Base-by-base conservation (phyloP, 2,113 vertebrate species). In the Pimephales promelas region DNA sequence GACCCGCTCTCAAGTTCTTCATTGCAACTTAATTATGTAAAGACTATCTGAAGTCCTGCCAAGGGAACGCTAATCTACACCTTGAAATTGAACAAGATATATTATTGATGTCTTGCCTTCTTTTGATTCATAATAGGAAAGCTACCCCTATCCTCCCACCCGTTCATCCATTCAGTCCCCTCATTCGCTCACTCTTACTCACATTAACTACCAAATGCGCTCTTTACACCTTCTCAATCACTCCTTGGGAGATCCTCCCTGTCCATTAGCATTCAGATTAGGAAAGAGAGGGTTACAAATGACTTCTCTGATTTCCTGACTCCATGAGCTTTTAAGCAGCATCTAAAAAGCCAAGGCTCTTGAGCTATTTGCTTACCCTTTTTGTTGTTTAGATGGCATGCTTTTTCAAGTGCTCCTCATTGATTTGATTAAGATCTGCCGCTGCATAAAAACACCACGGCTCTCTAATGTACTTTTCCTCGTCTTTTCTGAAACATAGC, bases 71-170 rank as follows among this genome's bases (percentile, higher is more conserved):
- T 90, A 90, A 93, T 93, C 87, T 88, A 82, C 83, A 89, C 85
- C 89, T 86, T 85, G 86, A 78, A 88, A 89, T 83, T 31, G 28
- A 84, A 74, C 88, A 61, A 91, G 88, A 74, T 86, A 64, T 79
- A 76, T 92, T 92, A 91, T 92, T 92, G 90, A 93, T 91, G 89
- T 80, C 66, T 85, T 90, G 84, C 71, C 74, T 83, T 52, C 70
- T 57, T 89, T 84, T 90, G 66, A 89, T 89, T 87, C 82, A 83
- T 89, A 88, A 78, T 73, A 43, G 81, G 84, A 70, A 81, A 52
- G 26, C 28, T 54, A 70, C 28, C 78, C 61, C 43, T 24, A 34
- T 20, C 14, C n/a, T 59, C 62, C 45, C 70, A 74, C 56, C 10
- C 47, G 47, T 49, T 81, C 61, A 75, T 85, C 54, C 66, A 45